A percentile compares a stretch with the other conserved stretches of the same genome.
Evolutionary conservation across 2,888 invertebrate genomes (phyloP).

Genomic region (Macrostomum cliftonense): DNA sequence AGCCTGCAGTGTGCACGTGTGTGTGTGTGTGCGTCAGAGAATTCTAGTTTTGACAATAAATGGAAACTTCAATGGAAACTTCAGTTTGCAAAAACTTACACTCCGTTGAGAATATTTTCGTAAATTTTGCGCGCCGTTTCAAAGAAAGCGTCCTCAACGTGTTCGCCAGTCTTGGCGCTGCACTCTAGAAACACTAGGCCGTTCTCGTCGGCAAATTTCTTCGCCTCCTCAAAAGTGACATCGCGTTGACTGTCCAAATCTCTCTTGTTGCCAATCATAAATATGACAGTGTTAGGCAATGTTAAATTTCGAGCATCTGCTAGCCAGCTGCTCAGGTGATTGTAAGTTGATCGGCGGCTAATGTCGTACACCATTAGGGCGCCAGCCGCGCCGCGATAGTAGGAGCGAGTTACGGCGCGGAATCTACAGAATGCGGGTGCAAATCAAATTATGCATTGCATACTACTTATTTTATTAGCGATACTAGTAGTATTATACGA

Average conservation of each 20-base stretch:
- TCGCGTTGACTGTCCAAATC: conserved; percentile 94
- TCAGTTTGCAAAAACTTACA: conserved; percentile 40
- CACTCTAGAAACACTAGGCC: conserved; percentile 24
- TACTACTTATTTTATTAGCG: no score
- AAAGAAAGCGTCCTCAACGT: conserved; percentile 97
- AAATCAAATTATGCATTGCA: no score
- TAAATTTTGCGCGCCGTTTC: conserved; percentile 98
- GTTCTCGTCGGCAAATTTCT: conserved; percentile 98
- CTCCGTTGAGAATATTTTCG: conserved; percentile 97
- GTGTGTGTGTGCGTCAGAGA: no score
- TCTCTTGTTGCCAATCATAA: conserved; percentile 94
- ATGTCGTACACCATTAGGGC: conserved; percentile 99
- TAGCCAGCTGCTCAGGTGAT: conserved; percentile 96
- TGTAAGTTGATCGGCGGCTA: conserved; percentile 85
- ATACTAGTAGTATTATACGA: no score
- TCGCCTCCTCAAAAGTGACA: conserved; percentile 97
- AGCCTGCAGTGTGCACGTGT: no score
- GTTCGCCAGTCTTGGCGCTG: conserved; percentile 51
- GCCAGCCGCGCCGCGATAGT: conserved; percentile 71
- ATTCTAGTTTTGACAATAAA: no score
- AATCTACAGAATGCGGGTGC: conserved; percentile 44
- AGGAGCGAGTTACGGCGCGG: conserved; percentile 87
- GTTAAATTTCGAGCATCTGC: conserved; percentile 95
- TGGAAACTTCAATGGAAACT: no score
- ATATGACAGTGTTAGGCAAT: conserved; percentile 96